Conservation (phyloP, 2,113 vertebrate genomes). For the Rattus norvegicus region GRCr8 NC_086024.1:127610001-127610500, state of each 20-base stretch:
- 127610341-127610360: background rate
- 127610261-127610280: background rate
- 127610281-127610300: background rate
- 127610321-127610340: background rate
- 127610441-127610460: background rate
- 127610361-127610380: background rate
- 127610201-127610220: background rate
- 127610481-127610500: background rate
- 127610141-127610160: background rate
- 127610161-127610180: background rate
- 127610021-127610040: background rate
- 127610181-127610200: background rate
- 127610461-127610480: background rate
- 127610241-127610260: too few relatives aligned
- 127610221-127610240: background rate
- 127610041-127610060: background rate
- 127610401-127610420: background rate
- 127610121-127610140: background rate
- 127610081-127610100: background rate
- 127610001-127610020: background rate
- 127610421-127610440: background rate
- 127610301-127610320: background rate
- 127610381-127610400: background rate
- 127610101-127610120: slow-evolving; percentile 1
- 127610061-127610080: background rate